Evolutionary conservation across 2,888 invertebrate species (phyloP).

Genomic region (Cephalotes varians): DNA sequence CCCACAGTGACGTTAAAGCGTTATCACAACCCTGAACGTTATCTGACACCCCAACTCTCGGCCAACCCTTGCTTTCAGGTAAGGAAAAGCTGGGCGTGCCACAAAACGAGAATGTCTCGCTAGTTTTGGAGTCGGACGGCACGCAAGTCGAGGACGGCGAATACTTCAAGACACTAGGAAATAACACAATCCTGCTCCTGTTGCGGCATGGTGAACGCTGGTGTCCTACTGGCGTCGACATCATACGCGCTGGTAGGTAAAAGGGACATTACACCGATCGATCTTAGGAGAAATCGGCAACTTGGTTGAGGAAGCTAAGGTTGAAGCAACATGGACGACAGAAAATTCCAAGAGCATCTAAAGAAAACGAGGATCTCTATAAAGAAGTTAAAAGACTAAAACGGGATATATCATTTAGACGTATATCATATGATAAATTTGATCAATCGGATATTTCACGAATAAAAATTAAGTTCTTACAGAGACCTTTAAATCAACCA

Average conservation of each 20-base stretch:
- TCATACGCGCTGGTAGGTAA: slow-evolving; percentile 95
- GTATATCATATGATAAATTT: not conserved
- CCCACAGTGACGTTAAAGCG: slow-evolving; percentile 1
- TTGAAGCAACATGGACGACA: slow-evolving; percentile 8
- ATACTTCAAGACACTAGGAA: slow-evolving; percentile 97
- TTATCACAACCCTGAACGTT: slow-evolving; percentile 30
- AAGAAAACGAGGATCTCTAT: not conserved
- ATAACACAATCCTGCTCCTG: slow-evolving; percentile 95
- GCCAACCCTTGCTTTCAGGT: slow-evolving; percentile 86
- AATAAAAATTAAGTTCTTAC: not conserved
- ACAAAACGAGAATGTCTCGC: slow-evolving; percentile 94
- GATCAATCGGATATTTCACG: not conserved
- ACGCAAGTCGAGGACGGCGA: slow-evolving; percentile 98
- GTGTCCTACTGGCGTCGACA: slow-evolving; percentile 97
- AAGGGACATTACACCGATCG: slow-evolving; percentile 4
- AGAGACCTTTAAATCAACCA: slow-evolving; percentile 50
- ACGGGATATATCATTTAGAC: not conserved
- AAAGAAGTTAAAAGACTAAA: not conserved
- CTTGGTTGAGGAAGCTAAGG: slow-evolving; percentile 46
- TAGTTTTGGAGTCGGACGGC: slow-evolving; percentile 98
- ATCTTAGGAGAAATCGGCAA: slow-evolving; percentile 47
- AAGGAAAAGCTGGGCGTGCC: slow-evolving; percentile 96
- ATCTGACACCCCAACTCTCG: slow-evolving; percentile 22
- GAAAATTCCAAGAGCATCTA: not conserved
- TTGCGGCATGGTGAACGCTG: slow-evolving; percentile 96